phyloP scores from a whole-genome alignment of 1,140 invertebrate species.

The Globodera ellingtonae region DNA sequence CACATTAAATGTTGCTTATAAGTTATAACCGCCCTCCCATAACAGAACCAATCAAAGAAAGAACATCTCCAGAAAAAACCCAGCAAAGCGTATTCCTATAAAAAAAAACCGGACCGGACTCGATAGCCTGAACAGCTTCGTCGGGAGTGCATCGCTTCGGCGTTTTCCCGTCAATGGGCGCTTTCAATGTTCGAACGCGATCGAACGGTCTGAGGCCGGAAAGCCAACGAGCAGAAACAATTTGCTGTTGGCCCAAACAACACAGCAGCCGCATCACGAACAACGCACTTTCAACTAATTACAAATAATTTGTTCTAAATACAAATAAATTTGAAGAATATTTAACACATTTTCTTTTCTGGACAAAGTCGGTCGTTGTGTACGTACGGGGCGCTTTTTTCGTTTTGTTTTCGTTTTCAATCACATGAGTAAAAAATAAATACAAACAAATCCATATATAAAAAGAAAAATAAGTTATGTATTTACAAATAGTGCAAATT shows the following conservation, averaged over 20 bases:
- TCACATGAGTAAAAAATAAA: neutral
- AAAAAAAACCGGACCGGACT: constrained; percentile 6
- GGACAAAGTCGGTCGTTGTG: neutral
- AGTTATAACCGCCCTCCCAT: too few relatives aligned
- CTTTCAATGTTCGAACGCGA: constrained; percentile 1
- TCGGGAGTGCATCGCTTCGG: constrained; percentile 22
- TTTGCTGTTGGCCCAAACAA: neutral
- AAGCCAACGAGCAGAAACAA: neutral
- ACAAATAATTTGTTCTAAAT: too few relatives aligned
- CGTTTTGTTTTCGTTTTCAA: neutral
- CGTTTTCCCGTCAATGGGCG: constrained; percentile 16
- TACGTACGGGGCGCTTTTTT: neutral
- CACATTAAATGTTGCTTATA: too few relatives aligned
- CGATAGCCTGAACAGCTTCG: constrained; percentile 18
- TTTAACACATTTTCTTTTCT: too few relatives aligned
- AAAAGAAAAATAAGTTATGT: too few relatives aligned
- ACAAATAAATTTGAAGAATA: too few relatives aligned
- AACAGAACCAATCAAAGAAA: too few relatives aligned
- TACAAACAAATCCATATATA: too few relatives aligned
- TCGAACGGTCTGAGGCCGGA: constrained; percentile 22
- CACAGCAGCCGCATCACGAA: neutral
- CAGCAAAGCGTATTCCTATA: too few relatives aligned
- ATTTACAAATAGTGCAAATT: too few relatives aligned
- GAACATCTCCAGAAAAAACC: too few relatives aligned
- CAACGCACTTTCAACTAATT: too few relatives aligned